Evolutionary conservation across 2,113 vertebrate species (phyloP).

Genomic region (Crotalus tigris): DNA sequence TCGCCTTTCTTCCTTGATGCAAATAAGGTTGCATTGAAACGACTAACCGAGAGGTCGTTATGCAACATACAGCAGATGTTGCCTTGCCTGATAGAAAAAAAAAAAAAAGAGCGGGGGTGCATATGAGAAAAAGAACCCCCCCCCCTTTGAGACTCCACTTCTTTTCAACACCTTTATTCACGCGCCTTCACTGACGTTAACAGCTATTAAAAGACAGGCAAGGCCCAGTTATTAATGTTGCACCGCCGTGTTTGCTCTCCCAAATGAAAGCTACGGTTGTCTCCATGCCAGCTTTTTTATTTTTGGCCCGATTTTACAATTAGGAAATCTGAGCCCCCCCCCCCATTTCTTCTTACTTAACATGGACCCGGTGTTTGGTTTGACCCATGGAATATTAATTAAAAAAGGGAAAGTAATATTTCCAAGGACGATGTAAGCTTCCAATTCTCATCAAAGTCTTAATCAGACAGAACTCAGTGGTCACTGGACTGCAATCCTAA

Average conservation of each 20-base stretch:
- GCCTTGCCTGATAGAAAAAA: neutral
- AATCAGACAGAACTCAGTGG: no score
- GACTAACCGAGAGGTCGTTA: constrained; percentile 4
- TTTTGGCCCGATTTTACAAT: neutral
- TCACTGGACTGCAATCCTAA: neutral
- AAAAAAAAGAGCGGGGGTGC: no score
- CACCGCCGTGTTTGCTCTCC: neutral
- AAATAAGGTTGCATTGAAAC: constrained; percentile 14
- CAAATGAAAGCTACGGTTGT: neutral
- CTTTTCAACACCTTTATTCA: constrained; percentile 6
- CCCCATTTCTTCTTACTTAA: neutral
- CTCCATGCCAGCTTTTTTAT: neutral
- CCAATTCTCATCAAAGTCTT: neutral
- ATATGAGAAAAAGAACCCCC: neutral
- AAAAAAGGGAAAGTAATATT: neutral
- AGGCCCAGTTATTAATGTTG: neutral
- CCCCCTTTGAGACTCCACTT: neutral
- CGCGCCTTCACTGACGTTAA: neutral
- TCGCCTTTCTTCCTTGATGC: constrained; percentile 16
- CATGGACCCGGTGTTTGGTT: neutral
- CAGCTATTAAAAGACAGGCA: constrained; percentile 2
- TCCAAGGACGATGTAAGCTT: neutral
- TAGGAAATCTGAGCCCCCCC: neutral
- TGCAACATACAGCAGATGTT: constrained; percentile 23
- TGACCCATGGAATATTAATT: neutral